A percentile compares a stretch with the other conserved stretches of the same genome.
Conservation (phyloP, 2,797 vertebrate species). For the Rhynchotus rufescens region DNA sequence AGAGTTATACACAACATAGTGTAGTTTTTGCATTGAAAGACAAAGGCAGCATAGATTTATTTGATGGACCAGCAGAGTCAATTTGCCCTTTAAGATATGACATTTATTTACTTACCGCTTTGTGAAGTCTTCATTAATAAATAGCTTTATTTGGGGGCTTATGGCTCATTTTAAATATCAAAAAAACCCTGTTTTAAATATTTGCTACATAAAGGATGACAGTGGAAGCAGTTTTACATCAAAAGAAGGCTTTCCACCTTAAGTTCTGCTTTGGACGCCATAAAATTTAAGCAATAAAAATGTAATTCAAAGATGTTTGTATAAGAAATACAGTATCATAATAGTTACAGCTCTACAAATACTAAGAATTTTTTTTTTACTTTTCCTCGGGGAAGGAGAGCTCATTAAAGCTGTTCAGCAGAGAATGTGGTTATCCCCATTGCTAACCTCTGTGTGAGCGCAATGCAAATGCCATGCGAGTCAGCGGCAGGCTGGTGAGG, state of each 20-base stretch:
- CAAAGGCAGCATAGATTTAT: not conserved
- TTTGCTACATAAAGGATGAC: not conserved
- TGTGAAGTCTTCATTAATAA: not conserved
- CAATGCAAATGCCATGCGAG: not conserved
- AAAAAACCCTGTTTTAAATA: not conserved
- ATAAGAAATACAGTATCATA: not conserved
- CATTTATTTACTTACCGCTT: not conserved
- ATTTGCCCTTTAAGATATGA: not conserved
- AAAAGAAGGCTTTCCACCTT: not conserved
- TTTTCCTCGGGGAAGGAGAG: not conserved
- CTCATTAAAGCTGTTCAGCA: not conserved
- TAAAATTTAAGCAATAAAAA: not conserved
- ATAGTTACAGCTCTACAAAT: not conserved
- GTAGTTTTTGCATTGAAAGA: not conserved
- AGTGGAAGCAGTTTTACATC: not conserved
- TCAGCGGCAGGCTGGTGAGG: not conserved
- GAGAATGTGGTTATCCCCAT: not conserved
- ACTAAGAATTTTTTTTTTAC: accelerated
- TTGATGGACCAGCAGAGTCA: not conserved
- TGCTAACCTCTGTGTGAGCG: not conserved
- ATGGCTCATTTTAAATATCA: not conserved
- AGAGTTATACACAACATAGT: not conserved
- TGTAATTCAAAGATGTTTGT: not conserved
- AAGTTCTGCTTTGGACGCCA: not conserved
- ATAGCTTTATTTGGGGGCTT: not conserved